Evolutionary conservation across 2,888 invertebrate species (phyloP).

Genomic region (Halocaridina rubra): DNA sequence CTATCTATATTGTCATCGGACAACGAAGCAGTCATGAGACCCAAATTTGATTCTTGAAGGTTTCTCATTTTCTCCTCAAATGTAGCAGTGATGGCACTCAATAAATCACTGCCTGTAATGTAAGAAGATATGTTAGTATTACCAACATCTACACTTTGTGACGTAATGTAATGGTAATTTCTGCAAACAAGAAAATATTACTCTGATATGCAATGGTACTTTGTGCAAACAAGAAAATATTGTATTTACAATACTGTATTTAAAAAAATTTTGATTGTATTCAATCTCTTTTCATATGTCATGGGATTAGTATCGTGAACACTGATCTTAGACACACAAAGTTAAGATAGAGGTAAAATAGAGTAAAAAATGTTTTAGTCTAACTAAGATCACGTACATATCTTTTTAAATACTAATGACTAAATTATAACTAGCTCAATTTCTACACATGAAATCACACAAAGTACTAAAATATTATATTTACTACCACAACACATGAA

Average conservation of each 20-base stretch:
- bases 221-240: too few species aligned
- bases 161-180: too few species aligned
- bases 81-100: slow-evolving; percentile 85
- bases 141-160: neutral
- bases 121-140: neutral
- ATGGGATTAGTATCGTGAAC: too few species aligned
- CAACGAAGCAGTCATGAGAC: slow-evolving; percentile 17
- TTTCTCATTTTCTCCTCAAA: slow-evolving; percentile 84
- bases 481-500: slow-evolving; percentile 55
- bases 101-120: slow-evolving; percentile 81
- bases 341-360: too few species aligned
- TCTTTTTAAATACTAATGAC: neutral
- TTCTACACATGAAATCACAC: slow-evolving; percentile 34
- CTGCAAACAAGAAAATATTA: too few species aligned
- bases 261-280: too few species aligned
- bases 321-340: too few species aligned
- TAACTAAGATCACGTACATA: neutral
- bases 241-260: too few species aligned
- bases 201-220: too few species aligned
- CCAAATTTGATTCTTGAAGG: slow-evolving; percentile 71
- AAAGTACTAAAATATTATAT: slow-evolving; percentile 27
- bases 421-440: neutral
- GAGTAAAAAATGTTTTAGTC: neutral
- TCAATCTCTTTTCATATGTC: too few species aligned
- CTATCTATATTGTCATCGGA: neutral